Conservation (phyloP, 2,797 vertebrate genomes). For the Enoplosus armatus region DNA sequence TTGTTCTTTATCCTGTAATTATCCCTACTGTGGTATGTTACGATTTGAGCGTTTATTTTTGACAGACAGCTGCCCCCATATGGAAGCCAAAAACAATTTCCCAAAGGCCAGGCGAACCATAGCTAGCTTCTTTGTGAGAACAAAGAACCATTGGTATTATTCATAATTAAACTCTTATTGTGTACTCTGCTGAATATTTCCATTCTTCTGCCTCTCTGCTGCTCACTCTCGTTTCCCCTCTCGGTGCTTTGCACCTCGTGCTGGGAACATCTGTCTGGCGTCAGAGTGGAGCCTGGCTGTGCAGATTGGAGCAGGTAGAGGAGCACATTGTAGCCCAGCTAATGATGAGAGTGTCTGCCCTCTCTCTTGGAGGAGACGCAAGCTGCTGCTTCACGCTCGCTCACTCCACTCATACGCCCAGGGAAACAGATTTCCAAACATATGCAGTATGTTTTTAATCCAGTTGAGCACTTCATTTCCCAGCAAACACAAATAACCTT, state of each 20-base stretch:
- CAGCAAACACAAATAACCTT: conserved; percentile 88
- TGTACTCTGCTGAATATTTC: conserved; percentile 83
- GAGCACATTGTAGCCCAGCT: conserved; percentile 86
- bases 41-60: conserved; percentile 78
- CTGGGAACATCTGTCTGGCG: conserved; percentile 88
- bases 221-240: conserved; percentile 74
- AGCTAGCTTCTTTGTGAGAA: conserved; percentile 77
- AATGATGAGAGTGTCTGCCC: conserved; percentile 88
- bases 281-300: conserved; percentile 85
- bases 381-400: conserved; percentile 85
- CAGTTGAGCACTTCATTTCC: conserved; percentile 87
- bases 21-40: conserved; percentile 73
- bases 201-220: conserved; percentile 80
- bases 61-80: conserved; percentile 86
- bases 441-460: conserved; percentile 89
- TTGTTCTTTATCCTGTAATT: conserved; percentile 79
- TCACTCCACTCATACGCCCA: conserved; percentile 85
- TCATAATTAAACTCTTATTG: conserved; percentile 86
- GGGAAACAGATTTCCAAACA: conserved; percentile 90
- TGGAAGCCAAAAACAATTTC: conserved; percentile 84
- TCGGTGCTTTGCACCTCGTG: conserved; percentile 82
- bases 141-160: conserved; percentile 85
- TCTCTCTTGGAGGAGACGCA: conserved; percentile 86
- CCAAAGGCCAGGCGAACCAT: conserved; percentile 79
- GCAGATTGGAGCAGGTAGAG: conserved; percentile 89